Evolutionary conservation across 2,113 vertebrate species (phyloP), one percentile per base, ranked within the genome.

Genomic region (Ceratotherium simum): DNA sequence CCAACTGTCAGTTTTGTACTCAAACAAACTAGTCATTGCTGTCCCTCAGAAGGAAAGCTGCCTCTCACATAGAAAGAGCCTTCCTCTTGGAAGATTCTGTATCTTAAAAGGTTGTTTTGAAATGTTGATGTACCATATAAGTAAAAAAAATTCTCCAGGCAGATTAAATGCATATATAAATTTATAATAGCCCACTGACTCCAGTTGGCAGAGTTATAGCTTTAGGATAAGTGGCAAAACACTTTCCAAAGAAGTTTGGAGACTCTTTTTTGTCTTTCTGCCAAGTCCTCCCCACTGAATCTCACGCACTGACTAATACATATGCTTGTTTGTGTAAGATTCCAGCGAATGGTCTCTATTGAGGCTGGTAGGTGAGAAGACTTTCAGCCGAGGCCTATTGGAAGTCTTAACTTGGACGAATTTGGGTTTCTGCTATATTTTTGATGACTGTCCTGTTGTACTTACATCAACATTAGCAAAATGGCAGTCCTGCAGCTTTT

Each of bases 81-180:
- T 96, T 95, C 94, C 39, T 95, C 92, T 95, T 97, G 97, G 94
- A 98, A 93, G 95, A 92, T 90, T 97, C 89, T 89, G 84, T 89
- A 54, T 97, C 98, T 97, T 94, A 96, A 97, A 98, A 97, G 88
- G 89, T 97, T 98, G 98, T 98, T 98, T 98, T 98, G 98, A 98
- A 98, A 98, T 98, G 98, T 98, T 98, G 98, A 98, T 95, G 97
- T 85, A 94, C 91, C 80, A 97, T 98, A 98, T 97, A 97, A 98
- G 97, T 97, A 95, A 98, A 98, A 98, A 54, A 97, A 87, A 97
- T 75, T 87, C 93, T 97, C 93, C 83, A 94, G 95, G 96, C 97
- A 98, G 97, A 98, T 98, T 97, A 98, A 98, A 98, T 91, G 97
- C 97, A 98, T 98, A 98, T 98, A 98, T 98, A 98, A 98, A 98